Evolutionary conservation across 2,888 invertebrate genomes (phyloP).

Genomic region (Drosophila nigritarsus): DNA sequence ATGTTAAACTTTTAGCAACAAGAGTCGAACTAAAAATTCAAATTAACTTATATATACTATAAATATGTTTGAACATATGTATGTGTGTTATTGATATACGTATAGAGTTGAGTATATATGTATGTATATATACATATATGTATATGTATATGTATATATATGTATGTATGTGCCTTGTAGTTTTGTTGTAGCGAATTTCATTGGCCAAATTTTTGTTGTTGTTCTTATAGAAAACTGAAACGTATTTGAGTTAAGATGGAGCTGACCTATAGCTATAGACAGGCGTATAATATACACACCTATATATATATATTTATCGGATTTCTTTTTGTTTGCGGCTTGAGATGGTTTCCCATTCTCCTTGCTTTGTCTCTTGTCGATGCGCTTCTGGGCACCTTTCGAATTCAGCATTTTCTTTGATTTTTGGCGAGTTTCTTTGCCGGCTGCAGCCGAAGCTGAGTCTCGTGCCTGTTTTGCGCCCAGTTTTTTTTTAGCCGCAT

Average conservation of each 20-base stretch:
- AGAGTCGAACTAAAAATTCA: constrained; percentile 34
- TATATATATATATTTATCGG: constrained; percentile 55
- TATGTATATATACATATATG: constrained; percentile 20
- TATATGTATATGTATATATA: constrained; percentile 1
- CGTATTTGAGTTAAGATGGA: constrained; percentile 9
- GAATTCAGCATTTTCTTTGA: constrained; percentile 56
- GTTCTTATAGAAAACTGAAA: constrained; percentile 24
- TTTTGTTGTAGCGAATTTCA: constrained; percentile 63
- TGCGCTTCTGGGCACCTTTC: constrained; percentile 56
- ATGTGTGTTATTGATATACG: constrained; percentile 26
- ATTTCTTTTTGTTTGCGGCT: constrained; percentile 71
- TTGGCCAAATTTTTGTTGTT: constrained; percentile 56
- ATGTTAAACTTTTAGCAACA: constrained; percentile 38
- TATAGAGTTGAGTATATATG: constrained; percentile 20
- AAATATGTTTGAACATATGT: constrained; percentile 4
- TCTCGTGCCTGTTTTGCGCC: constrained; percentile 77
- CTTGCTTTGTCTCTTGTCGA: constrained; percentile 56
- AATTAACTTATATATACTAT: constrained; percentile 12
- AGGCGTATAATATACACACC: constrained; percentile 11
- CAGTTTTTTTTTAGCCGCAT: constrained; percentile 74
- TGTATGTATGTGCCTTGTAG: constrained; percentile 52
- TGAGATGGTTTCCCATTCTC: constrained; percentile 24
- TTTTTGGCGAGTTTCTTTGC: constrained; percentile 37
- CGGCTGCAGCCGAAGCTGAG: constrained; percentile 48
- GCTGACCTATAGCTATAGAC: constrained; percentile 23